Conservation (phyloP, 2,888 invertebrate species). For the Mystacides longicornis region DNA sequence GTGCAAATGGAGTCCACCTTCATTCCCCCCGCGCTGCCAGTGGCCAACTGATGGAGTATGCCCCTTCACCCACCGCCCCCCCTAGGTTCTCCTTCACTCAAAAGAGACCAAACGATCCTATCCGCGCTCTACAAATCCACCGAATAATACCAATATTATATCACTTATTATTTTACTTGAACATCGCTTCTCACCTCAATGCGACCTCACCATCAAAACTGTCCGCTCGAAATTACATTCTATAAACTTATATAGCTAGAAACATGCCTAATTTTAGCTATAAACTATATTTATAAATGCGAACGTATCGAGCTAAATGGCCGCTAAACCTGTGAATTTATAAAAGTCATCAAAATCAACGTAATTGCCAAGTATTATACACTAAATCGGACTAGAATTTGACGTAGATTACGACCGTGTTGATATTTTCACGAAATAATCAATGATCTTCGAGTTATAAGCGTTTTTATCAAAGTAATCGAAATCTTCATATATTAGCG, state of each 20-base stretch:
- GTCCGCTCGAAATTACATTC: constrained; percentile 17
- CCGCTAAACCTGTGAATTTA: constrained; percentile 2
- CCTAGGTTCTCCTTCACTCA: constrained; percentile 14
- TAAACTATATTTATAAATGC: too few relatives aligned
- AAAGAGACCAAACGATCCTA: constrained; percentile 21
- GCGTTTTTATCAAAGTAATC: too few relatives aligned
- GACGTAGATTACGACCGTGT: constrained; percentile 9
- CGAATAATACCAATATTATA: too few relatives aligned
- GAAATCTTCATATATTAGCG: too few relatives aligned
- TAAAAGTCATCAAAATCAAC: background rate
- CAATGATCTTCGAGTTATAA: background rate
- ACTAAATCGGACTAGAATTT: constrained; percentile 19
- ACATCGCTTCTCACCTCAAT: too few relatives aligned
- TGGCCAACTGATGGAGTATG: constrained; percentile 22
- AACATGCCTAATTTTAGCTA: too few relatives aligned
- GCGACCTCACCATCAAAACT: constrained; percentile 18
- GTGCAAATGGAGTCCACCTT: constrained; percentile 7
- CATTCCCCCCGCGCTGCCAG: constrained; percentile 20
- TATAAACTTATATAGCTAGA: too few relatives aligned
- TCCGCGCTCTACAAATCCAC: constrained; percentile 23
- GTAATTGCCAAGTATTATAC: constrained; percentile 13
- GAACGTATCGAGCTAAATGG: too few relatives aligned
- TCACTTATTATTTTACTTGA: too few relatives aligned
- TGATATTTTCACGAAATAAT: background rate
- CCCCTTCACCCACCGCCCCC: constrained; percentile 6